Percentiles rank a stretch among this genome's conserved stretches.
Conservation (phyloP, 2,797 vertebrate genomes). For the Danio albolineatus region DNA sequence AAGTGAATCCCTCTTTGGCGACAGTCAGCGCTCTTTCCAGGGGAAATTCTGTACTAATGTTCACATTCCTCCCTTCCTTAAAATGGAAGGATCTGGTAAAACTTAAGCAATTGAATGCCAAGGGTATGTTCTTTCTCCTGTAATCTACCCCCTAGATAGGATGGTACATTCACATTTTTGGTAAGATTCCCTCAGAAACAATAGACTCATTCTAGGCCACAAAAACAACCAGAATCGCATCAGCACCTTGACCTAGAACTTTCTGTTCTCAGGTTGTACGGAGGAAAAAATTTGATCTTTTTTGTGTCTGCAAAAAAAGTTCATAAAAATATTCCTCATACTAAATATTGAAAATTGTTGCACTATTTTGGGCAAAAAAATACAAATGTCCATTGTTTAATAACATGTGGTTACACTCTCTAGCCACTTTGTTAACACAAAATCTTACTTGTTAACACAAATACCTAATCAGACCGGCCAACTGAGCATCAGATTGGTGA, state of each 20-base stretch:
- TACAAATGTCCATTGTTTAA: too few relatives aligned
- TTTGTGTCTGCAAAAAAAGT: not conserved
- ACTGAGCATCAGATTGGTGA: too few relatives aligned
- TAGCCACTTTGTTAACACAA: too few relatives aligned
- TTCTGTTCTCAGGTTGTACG: conserved; percentile 24
- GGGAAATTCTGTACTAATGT: conserved; percentile 50
- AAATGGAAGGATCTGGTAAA: conserved; percentile 70
- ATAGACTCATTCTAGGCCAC: conserved; percentile 59
- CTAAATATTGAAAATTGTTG: not conserved
- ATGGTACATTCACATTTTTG: conserved; percentile 54
- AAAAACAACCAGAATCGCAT: conserved; percentile 52
- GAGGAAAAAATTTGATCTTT: conserved; percentile 13
- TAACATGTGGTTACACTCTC: too few relatives aligned
- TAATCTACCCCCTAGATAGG: conserved; percentile 63
- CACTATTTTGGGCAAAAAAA: too few relatives aligned
- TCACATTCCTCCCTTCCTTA: conserved; percentile 64
- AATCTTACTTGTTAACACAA: too few relatives aligned
- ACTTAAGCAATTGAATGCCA: conserved; percentile 65
- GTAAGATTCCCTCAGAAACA: conserved; percentile 66
- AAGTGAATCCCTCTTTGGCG: conserved; percentile 53
- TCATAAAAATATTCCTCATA: not conserved
- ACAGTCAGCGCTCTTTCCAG: conserved; percentile 44
- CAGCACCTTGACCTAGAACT: conserved; percentile 29
- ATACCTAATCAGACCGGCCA: too few relatives aligned
- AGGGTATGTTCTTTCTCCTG: conserved; percentile 66